Percentiles rank a stretch among this genome's conserved stretches.
These are phyloP conservation scores for Phasia obesa DNA, from an alignment of 2,888 invertebrate genomes.

Conservation along the genomic window DNA sequence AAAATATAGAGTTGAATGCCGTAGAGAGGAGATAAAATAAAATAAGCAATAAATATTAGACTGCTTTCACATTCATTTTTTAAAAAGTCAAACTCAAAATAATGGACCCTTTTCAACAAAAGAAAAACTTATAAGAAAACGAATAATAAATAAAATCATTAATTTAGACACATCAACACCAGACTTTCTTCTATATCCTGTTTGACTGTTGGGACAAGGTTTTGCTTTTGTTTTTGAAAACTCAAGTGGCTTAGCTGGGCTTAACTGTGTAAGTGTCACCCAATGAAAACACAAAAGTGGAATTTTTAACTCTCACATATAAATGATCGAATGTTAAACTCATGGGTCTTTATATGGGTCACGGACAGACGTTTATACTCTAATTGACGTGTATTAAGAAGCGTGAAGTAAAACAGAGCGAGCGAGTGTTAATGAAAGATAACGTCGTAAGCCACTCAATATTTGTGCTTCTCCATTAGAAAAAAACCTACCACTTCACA, in stretches of 20 bases:
- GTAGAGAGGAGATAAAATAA: too few species aligned
- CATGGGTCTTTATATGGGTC: slow-evolving; percentile 41
- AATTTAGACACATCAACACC: slow-evolving; percentile 15
- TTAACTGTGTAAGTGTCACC: slow-evolving; percentile 25
- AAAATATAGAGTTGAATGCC: too few species aligned
- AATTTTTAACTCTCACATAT: slow-evolving; percentile 23
- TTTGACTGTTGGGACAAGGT: slow-evolving; percentile 14
- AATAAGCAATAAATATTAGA: too few species aligned
- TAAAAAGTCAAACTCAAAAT: too few species aligned
- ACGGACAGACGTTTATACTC: slow-evolving; percentile 9
- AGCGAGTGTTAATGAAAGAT: slow-evolving; percentile 35
- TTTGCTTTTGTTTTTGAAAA: slow-evolving; percentile 6
- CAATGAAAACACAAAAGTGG: slow-evolving; percentile 10
- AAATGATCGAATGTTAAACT: slow-evolving; percentile 40
- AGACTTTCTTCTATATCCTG: not conserved
- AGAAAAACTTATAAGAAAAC: too few species aligned
- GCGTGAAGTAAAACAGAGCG: slow-evolving; percentile 8
- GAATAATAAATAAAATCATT: too few species aligned
- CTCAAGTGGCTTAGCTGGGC: slow-evolving; percentile 45
- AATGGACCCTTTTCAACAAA: too few species aligned
- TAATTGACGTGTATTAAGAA: not conserved
- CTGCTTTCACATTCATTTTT: too few species aligned
- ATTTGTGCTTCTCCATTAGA: not conserved
- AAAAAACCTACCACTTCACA: not conserved
- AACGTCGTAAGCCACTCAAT: slow-evolving; percentile 26